phyloP scores from a whole-genome alignment of 2,888 invertebrate species.

The Dicyrtoma fusca region DNA sequence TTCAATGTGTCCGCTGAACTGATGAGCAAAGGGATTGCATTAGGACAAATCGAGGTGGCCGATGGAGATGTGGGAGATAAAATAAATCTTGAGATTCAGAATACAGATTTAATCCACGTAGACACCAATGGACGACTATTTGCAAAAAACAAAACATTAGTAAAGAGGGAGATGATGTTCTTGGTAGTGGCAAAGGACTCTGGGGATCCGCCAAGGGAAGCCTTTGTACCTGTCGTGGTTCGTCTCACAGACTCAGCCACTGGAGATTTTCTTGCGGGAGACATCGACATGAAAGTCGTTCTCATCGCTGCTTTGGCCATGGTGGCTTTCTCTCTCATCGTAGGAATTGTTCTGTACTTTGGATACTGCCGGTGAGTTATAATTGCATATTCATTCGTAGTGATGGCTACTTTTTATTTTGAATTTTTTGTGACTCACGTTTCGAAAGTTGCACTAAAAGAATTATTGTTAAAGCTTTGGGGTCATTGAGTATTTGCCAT shows the following conservation, averaged over 20 bases:
- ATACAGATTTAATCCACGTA: conserved; percentile 51
- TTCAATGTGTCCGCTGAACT: conserved; percentile 63
- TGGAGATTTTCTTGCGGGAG: conserved; percentile 46
- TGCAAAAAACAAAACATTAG: conserved; percentile 49
- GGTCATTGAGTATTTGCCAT: conserved; percentile 4
- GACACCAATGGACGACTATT: conserved; percentile 52
- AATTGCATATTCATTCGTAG: too few species aligned
- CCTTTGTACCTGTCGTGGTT: conserved; percentile 54
- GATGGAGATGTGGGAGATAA: conserved; percentile 82
- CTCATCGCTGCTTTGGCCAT: conserved; percentile 50
- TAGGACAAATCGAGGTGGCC: conserved; percentile 78
- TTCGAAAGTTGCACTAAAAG: too few species aligned
- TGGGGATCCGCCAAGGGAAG: conserved; percentile 69
- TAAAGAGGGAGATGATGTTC: conserved; percentile 59
- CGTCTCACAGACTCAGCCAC: conserved; percentile 47
- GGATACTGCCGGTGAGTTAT: conserved; percentile 51
- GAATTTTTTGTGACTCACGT: too few species aligned
- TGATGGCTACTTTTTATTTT: too few species aligned
- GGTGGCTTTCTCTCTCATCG: conserved; percentile 47
- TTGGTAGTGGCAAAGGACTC: conserved; percentile 83
- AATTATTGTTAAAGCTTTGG: conserved; percentile 5
- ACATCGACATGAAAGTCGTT: conserved; percentile 53
- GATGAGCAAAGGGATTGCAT: conserved; percentile 58
- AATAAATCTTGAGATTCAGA: conserved; percentile 66
- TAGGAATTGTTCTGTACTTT: conserved; percentile 52